phyloP scores from a whole-genome alignment of 1,140 invertebrate genomes.

The Protaetia brevitarsis region DNA sequence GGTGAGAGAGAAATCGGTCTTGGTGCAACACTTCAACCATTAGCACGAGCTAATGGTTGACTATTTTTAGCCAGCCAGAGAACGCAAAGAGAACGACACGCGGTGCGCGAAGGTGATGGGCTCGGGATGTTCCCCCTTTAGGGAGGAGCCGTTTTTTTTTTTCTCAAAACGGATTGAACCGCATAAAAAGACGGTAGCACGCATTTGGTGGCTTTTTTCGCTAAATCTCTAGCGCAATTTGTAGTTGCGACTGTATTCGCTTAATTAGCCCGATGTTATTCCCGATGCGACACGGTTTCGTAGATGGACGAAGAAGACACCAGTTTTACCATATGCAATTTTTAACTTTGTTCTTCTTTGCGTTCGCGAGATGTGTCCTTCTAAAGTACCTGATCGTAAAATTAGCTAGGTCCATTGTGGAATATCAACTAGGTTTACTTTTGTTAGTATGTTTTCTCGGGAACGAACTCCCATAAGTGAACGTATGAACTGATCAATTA shows the following conservation, averaged over 20 bases:
- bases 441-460: too few relatives aligned
- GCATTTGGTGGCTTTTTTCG: neutral
- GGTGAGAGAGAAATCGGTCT: constrained; percentile 37
- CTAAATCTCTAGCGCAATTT: constrained; percentile 8
- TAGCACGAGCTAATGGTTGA: constrained; percentile 45
- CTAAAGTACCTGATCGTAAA: too few relatives aligned
- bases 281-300: neutral
- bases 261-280: constrained; percentile 9
- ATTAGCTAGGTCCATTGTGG: too few relatives aligned
- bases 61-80: constrained; percentile 39
- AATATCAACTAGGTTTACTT: too few relatives aligned
- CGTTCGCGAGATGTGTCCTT: too few relatives aligned
- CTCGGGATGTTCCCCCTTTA: constrained; percentile 1
- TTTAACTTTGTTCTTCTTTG: too few relatives aligned
- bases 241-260: neutral
- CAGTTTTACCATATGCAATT: constrained; percentile 10
- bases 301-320: neutral
- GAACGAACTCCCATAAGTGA: too few relatives aligned
- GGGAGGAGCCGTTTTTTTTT: neutral
- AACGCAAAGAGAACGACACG: neutral
- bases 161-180: neutral
- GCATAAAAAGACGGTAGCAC: neutral
- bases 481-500: too few relatives aligned
- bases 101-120: constrained; percentile 5
- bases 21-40: constrained; percentile 42